phyloP scores from a whole-genome alignment of 2,888 invertebrate species.

The Polia nebulosa region DNA sequence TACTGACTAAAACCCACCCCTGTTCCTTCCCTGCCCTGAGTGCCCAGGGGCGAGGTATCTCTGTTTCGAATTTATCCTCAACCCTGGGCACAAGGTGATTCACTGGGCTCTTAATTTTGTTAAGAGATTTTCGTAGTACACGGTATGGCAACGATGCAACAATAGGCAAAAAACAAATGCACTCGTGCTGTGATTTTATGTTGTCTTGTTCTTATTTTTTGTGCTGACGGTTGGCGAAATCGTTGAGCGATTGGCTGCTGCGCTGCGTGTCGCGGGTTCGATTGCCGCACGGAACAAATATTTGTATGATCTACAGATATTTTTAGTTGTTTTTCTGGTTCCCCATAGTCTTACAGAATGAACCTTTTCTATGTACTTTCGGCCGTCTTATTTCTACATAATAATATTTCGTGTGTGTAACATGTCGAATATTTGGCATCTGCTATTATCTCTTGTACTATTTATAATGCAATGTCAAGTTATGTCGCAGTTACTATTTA shows the following conservation, averaged over 20 bases:
- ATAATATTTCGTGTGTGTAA: slow-evolving; percentile 20
- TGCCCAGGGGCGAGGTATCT: too few relatives aligned
- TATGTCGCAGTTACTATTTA: slow-evolving; percentile 32
- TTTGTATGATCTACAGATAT: too few relatives aligned
- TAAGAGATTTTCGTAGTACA: neutral
- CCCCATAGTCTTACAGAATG: too few relatives aligned
- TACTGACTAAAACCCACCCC: too few relatives aligned
- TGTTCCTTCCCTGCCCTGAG: too few relatives aligned
- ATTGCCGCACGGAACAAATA: too few relatives aligned
- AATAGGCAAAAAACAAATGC: neutral
- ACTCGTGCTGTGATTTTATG: neutral
- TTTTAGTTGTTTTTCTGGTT: too few relatives aligned
- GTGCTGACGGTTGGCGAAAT: neutral
- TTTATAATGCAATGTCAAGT: slow-evolving; percentile 46
- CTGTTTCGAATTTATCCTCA: too few relatives aligned
- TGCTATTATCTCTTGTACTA: slow-evolving; percentile 21
- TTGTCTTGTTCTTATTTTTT: neutral
- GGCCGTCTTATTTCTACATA: neutral
- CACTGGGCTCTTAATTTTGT: neutral
- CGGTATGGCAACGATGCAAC: neutral
- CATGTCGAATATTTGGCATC: slow-evolving; percentile 49
- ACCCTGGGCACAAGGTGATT: too few relatives aligned
- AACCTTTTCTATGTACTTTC: too few relatives aligned
- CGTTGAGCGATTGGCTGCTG: too few relatives aligned
- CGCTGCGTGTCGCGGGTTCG: too few relatives aligned